Evolutionary conservation across 30 jellyfish, hydroid and myxozoan species (phyloP).

Genomic region (Pseudorhiza aurosa): DNA sequence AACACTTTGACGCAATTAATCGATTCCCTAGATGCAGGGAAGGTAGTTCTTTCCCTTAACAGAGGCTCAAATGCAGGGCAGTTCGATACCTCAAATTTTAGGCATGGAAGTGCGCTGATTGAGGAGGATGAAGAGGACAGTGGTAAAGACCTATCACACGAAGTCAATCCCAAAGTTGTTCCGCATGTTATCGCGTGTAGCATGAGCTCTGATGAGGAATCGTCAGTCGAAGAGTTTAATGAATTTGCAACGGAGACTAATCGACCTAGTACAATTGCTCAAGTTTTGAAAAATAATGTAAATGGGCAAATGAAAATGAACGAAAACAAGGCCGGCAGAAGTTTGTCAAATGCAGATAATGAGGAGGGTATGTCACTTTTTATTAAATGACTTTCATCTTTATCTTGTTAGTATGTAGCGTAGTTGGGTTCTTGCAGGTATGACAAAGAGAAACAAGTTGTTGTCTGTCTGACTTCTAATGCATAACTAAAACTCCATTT

Average conservation of each 20-base stretch:
- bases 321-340: background rate
- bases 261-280: slow-evolving; percentile 30
- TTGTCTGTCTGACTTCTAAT: too few relatives aligned
- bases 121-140: background rate
- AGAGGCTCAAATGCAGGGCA: slow-evolving; percentile 39
- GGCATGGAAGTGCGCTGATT: slow-evolving; percentile 17
- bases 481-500: too few relatives aligned
- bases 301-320: background rate
- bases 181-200: slow-evolving; percentile 48
- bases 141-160: background rate
- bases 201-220: slow-evolving; percentile 62
- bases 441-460: too few relatives aligned
- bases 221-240: slow-evolving; percentile 40
- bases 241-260: slow-evolving; percentile 46
- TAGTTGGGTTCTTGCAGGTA: background rate
- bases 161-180: background rate
- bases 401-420: background rate
- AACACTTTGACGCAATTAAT: background rate
- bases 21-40: background rate
- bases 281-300: slow-evolving; percentile 3
- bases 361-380: slow-evolving; percentile 53
- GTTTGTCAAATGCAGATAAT: background rate
- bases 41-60: background rate
- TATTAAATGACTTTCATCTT: background rate
- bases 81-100: slow-evolving; percentile 46